Base-by-base conservation (phyloP, 2,113 vertebrate genomes). In the Microtus ochrogaster region DNA sequence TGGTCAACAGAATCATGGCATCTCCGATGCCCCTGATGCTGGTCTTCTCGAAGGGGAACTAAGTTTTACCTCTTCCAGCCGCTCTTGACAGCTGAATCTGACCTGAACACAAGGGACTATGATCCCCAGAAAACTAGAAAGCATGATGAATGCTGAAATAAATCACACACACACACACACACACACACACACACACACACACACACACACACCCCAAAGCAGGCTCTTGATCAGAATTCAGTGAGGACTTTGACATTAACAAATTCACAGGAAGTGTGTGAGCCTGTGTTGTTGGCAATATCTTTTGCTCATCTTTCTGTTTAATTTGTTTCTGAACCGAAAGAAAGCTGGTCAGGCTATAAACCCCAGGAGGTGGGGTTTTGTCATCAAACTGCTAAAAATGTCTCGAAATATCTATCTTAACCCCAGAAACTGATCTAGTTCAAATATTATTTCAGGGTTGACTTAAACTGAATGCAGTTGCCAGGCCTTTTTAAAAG, bases 301-400 rank as follows among this genome's bases (percentile, higher is more conserved):
- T 21, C 30, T 86, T 94, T 76, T 92, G 52, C 30, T 86, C 63
- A 70, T 65, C 22, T 91, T 97, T 89, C 92, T 49, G 63, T 93
- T 91, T 89, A 97, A 95, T 88, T 89, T 95, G 41, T 89, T 90
- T 94, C 73, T 93, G 72, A 90, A 94, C 72, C 58, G 21, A 89
- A 90, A 55, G 73, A 94, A 95, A 86, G 16, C 21, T 36, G 95
- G 72, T 92, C 61, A 90, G 61, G 47, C 92, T 94, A n/a, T 89
- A 94, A 97, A 89, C 73, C 81, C 77, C 52, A 41, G 66, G 52
- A 89, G 36, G 52, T 74, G 52, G 47, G 66, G 7, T 81, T 97
- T 94, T 89, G 81, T 92, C 92, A 97, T 91, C 72, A 55, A 83
- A 90, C 16, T 93, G n/a, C 70, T 96, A 88, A 94, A 36, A 92